These are phyloP conservation scores for Oxystoma pomonae DNA, from an alignment of 2,888 invertebrate genomes.

Conservation along the genomic window DNA sequence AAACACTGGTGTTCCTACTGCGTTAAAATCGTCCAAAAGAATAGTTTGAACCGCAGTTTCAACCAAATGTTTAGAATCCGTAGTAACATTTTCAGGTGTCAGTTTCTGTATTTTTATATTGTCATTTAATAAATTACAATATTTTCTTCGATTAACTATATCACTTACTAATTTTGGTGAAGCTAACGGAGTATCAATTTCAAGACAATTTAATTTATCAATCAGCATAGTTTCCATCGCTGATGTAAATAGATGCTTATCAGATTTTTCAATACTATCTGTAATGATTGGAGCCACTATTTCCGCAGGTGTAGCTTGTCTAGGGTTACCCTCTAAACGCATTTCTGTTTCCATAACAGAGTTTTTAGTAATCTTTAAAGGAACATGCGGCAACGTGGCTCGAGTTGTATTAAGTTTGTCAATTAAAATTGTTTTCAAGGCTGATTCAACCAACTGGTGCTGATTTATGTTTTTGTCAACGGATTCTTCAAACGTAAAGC, in stretches of 20 bases:
- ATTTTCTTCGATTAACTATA: too few relatives aligned
- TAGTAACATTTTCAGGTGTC: background rate
- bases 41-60: slow-evolving; percentile 16
- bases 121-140: too few relatives aligned
- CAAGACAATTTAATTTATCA: too few relatives aligned
- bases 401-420: slow-evolving; percentile 32
- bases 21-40: background rate
- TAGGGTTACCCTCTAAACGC: background rate
- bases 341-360: background rate
- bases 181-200: too few relatives aligned
- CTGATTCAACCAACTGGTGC: slow-evolving; percentile 39
- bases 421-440: slow-evolving; percentile 41
- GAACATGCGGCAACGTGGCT: background rate
- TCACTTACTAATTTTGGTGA: too few relatives aligned
- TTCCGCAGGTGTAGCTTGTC: too few relatives aligned
- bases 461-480: slow-evolving; percentile 20
- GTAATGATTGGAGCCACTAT: too few relatives aligned
- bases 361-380: background rate
- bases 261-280: too few relatives aligned
- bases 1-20: background rate
- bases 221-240: too few relatives aligned
- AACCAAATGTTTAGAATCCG: slow-evolving; percentile 12
- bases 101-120: too few relatives aligned
- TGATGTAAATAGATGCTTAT: too few relatives aligned
- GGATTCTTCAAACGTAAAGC: background rate